A percentile compares a stretch with the other conserved stretches of the same genome.
Evolutionary conservation across 1,140 invertebrate genomes (phyloP).

Genomic region (Drosophila subobscura): DNA sequence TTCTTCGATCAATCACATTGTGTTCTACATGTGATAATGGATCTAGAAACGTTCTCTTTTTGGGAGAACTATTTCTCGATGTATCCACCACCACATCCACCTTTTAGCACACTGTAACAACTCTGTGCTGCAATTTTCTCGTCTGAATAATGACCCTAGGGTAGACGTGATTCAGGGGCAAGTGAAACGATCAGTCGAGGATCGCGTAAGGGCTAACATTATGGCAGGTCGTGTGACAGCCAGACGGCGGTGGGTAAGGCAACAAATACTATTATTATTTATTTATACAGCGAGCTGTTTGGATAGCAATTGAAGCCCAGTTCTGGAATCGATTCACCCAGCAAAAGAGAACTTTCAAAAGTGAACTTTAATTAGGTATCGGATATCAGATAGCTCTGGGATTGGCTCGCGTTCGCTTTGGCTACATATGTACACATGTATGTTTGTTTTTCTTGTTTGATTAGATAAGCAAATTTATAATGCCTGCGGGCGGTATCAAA

Average conservation of each 20-base stretch:
- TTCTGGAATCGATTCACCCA: too few species aligned
- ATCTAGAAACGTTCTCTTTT: too few species aligned
- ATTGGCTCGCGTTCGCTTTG: constrained; percentile 5
- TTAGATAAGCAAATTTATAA: constrained; percentile 47
- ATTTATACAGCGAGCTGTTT: constrained; percentile 16
- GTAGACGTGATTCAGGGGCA: constrained; percentile 14
- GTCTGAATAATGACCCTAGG: constrained; percentile 39
- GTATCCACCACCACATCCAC: too few species aligned
- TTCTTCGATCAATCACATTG: too few species aligned
- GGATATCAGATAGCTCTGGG: constrained; percentile 23
- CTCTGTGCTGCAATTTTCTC: constrained; percentile 12
- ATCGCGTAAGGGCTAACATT: constrained; percentile 23
- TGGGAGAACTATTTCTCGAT: too few species aligned
- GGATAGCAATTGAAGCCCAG: constrained; percentile 7
- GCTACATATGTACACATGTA: too few species aligned
- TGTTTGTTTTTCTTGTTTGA: background rate
- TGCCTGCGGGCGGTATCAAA: constrained; percentile 35
- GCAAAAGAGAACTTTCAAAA: too few species aligned
- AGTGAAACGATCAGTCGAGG: constrained; percentile 5
- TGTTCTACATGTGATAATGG: too few species aligned
- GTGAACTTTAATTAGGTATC: background rate
- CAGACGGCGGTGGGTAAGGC: background rate
- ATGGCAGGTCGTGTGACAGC: constrained; percentile 47
- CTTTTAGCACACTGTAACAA: background rate
- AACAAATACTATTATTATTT: constrained; percentile 7